Base-by-base conservation (phyloP, 2,797 vertebrate genomes). In the Gymnodraco acuticeps region DNA sequence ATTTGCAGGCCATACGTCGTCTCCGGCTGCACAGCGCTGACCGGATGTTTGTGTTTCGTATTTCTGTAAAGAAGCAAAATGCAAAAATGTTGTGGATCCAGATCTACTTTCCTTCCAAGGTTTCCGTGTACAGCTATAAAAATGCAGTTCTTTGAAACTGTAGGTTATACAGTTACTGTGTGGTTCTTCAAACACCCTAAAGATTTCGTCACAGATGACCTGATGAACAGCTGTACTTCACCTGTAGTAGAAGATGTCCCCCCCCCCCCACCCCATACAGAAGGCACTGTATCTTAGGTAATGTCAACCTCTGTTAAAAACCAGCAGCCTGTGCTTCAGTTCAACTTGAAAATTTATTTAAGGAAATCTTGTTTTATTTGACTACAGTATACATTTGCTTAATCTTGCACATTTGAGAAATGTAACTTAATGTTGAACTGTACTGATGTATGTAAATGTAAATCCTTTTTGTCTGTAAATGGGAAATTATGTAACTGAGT, bases 321-420 rank as follows among this genome's bases (percentile, higher is more conserved):
- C 94, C 96, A 95, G 93, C 95, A 96, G 89, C 93, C 94, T 92
- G 92, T 93, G 91, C 85, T 94, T 95, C 94, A 94, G 91, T 94
- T 92, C 93, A 93, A 95, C 93, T 94, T 93, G 93, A 96, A 93
- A 80, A 90, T 96, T 89, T 94, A 96, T 95, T 95, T 94, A 95
- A 93, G 84, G 89, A 92, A 69, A 84, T 81, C 73, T 88, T 79
- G 89, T 87, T 86, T 89, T 95, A 95, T 96, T 95, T 93, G 94
- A 95, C 94, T 91, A 94, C 94, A 94, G 89, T 95, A 92, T 94
- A 95, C 89, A 91, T 95, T 95, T 95, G 95, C 95, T 95, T 95
- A 94, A 96, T 95, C 94, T 96, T 96, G 94, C 96, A 95, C 95
- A 95, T 96, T 92, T 92, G 92, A 94, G 75, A 94, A 93, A 90